These are phyloP conservation scores for Euschistus heros DNA, from an alignment of 1,140 invertebrate species.

Conservation along the genomic window DNA sequence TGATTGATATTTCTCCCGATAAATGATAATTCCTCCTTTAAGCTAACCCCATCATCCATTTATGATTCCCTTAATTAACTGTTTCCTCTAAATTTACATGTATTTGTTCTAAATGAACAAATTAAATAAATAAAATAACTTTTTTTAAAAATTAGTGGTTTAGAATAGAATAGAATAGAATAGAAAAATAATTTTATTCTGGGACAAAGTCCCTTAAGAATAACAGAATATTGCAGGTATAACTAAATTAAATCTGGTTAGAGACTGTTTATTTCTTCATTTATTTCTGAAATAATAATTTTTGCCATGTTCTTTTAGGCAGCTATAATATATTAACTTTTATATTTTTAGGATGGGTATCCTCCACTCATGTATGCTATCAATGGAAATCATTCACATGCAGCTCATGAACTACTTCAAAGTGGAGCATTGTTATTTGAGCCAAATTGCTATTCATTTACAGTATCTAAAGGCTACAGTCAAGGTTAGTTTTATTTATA, in stretches of 20 bases:
- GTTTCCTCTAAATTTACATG: neutral
- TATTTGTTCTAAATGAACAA: neutral
- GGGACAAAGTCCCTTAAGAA: too few species aligned
- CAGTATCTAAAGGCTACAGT: neutral
- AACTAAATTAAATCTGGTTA: neutral
- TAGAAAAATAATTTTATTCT: neutral
- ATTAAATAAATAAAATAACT: neutral
- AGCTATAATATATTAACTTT: neutral
- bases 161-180: too few species aligned
- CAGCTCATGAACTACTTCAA: constrained; percentile 21
- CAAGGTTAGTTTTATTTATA: neutral
- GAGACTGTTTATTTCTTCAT: neutral
- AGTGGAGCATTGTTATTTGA: constrained; percentile 17
- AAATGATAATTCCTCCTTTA: too few species aligned
- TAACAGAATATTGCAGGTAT: too few species aligned
- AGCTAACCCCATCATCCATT: too few species aligned
- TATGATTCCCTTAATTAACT: neutral
- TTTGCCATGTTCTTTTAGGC: neutral
- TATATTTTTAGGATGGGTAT: constrained; percentile 17
- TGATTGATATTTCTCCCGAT: too few species aligned
- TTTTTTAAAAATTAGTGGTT: neutral
- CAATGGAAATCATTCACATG: constrained; percentile 22
- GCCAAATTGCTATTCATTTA: constrained; percentile 10
- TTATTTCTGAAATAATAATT: neutral
- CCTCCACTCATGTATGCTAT: constrained; percentile 22